phyloP scores from a whole-genome alignment of 2,888 invertebrate species.

The Aspidapion aeneum region DNA sequence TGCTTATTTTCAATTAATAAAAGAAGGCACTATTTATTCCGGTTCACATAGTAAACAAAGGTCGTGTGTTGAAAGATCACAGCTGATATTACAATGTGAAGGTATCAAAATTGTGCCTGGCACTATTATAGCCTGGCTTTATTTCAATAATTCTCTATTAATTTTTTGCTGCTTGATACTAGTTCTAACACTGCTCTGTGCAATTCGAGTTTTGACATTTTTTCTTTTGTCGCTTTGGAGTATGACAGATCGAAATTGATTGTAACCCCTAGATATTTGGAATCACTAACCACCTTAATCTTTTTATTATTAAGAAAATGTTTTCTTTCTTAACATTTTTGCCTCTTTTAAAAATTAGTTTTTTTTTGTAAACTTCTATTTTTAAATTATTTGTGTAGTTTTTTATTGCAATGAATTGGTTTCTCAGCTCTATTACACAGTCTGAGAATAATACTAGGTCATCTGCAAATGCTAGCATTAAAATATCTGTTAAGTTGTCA shows the following conservation, averaged over 20 bases:
- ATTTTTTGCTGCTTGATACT: background rate
- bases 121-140: too few relatives aligned
- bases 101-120: too few relatives aligned
- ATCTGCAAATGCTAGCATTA: background rate
- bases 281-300: background rate
- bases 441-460: background rate
- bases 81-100: too few relatives aligned
- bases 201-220: background rate
- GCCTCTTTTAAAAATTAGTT: background rate
- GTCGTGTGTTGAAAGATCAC: too few relatives aligned
- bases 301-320: background rate
- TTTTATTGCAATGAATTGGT: background rate
- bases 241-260: background rate
- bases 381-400: background rate
- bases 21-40: too few relatives aligned
- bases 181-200: background rate
- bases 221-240: background rate
- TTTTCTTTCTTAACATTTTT: background rate
- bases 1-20: too few relatives aligned
- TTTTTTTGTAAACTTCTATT: background rate
- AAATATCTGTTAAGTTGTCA: background rate
- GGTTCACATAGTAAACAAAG: too few relatives aligned
- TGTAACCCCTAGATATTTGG: background rate
- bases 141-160: too few relatives aligned
- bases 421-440: too few relatives aligned